Base-by-base conservation (phyloP, 2,888 invertebrate species). In the Azorinus chamasolen region DNA sequence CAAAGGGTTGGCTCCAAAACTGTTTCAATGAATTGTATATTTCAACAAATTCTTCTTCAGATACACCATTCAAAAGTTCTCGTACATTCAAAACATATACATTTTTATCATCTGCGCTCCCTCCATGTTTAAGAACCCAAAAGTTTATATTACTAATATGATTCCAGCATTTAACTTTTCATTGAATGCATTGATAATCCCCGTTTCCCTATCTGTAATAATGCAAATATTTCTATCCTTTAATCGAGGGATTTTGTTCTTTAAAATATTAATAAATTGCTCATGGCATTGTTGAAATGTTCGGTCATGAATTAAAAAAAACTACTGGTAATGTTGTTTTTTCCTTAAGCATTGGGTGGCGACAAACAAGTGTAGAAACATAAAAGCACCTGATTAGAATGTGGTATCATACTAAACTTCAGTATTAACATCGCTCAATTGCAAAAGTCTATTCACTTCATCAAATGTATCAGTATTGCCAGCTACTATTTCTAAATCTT, bases 251-350 rank as follows among this genome's bases (percentile, higher is more conserved):
- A 76, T 61, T 55, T 57, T 48, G n/a, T 24, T 37, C 27, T 53
- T 61, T n/a, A 71, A n/a, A 6, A 43, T 20, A 14, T 64, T 62
- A 12, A 71, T 12, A 53, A 76, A 66, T 2, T 57, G 18, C 58
- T 71, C 70, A 51, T 76, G 76, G 32, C 66, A 66, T n/a, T 46
- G 50, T 57, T 76, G 71, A 41, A 65, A 70, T 54, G 69, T 75
- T 14, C 75, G 14, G 18, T 75, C 70, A 59, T 75, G 75, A 4
- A 75, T 48, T 58, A 71, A 62, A n/a, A 41, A 65, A 71, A 1
- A 58, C 70, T 10, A 71, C 46, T 1, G 66, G 70, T 20, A 70
- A 22, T 0, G 64, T 37, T 16, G 69, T 69, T 25, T 46, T 62
- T 41, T 75, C n/a, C n/a, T n/a, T n/a, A n/a, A n/a, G n/a, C n/a